phyloP scores from a whole-genome alignment of 1,140 invertebrate genomes.

The Lordiphosa mommai region DNA sequence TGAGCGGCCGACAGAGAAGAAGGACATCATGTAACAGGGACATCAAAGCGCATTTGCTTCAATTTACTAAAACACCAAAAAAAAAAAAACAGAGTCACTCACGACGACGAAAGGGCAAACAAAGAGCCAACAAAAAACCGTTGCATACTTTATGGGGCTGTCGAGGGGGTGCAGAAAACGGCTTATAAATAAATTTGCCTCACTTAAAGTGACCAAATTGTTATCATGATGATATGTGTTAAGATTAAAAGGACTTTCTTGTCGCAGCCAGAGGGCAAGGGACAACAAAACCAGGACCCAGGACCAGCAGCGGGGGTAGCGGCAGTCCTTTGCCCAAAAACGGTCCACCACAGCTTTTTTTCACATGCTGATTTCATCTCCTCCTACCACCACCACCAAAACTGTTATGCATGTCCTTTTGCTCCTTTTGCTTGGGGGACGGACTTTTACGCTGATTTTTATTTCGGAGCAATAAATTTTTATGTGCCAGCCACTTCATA shows the following conservation, averaged over 20 bases:
- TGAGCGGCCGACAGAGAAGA: not conserved
- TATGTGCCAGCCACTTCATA: conserved; percentile 79
- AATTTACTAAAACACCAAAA: conserved; percentile 73
- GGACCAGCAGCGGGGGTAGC: conserved; percentile 21
- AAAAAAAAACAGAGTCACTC: conserved; percentile 24
- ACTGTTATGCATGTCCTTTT: not conserved
- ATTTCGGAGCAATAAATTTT: conserved; percentile 79
- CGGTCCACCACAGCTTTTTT: conserved; percentile 56
- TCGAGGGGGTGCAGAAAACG: conserved; percentile 15
- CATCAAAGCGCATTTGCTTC: conserved; percentile 78
- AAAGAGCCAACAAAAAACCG: conserved; percentile 32
- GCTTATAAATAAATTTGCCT: conserved; percentile 79
- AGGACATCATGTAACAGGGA: conserved; percentile 50
- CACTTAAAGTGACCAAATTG: conserved; percentile 80
- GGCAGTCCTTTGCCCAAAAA: conserved; percentile 24
- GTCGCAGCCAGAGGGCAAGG: conserved; percentile 36
- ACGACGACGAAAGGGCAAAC: conserved; percentile 9
- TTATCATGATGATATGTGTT: conserved; percentile 79
- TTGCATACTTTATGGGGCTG: not conserved
- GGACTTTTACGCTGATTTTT: conserved; percentile 76
- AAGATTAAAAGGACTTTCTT: conserved; percentile 80
- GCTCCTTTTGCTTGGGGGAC: conserved; percentile 26
- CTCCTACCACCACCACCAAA: too few species aligned
- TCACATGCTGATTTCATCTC: conserved; percentile 76
- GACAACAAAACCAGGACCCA: not conserved